Conservation (phyloP, 2,113 vertebrate genomes). For the Diadophis punctatus region DNA sequence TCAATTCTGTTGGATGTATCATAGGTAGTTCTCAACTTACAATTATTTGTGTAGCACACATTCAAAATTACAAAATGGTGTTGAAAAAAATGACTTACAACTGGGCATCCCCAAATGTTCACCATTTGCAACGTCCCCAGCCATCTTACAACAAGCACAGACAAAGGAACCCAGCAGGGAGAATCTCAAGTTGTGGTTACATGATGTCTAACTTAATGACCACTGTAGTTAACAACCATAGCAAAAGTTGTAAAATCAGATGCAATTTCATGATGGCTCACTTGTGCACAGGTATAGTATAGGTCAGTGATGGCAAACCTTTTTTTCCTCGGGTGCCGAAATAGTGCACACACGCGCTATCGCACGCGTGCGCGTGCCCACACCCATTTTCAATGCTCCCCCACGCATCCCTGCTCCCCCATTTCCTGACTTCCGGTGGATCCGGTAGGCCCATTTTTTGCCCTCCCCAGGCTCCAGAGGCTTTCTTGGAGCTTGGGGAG, state of each 20-base stretch:
- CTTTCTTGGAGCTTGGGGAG: no score
- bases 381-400: no score
- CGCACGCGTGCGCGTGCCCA: no score
- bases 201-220: neutral
- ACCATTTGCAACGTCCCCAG: neutral
- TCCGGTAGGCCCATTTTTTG: no score
- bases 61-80: neutral
- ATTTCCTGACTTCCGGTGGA: no score
- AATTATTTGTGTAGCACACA: neutral
- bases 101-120: neutral
- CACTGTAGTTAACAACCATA: neutral
- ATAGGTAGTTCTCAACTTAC: neutral
- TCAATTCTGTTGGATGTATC: neutral
- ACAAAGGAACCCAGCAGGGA: neutral
- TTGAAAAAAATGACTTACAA: neutral
- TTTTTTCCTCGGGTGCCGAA: no score
- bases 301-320: no score
- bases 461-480: no score
- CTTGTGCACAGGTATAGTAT: no score
- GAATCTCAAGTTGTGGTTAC: neutral
- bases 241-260: neutral
- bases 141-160: neutral
- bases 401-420: no score
- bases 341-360: no score
- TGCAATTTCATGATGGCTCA: neutral